Base-by-base conservation (phyloP, 2,797 vertebrate genomes). In the Pagetopsis macropterus region DNA sequence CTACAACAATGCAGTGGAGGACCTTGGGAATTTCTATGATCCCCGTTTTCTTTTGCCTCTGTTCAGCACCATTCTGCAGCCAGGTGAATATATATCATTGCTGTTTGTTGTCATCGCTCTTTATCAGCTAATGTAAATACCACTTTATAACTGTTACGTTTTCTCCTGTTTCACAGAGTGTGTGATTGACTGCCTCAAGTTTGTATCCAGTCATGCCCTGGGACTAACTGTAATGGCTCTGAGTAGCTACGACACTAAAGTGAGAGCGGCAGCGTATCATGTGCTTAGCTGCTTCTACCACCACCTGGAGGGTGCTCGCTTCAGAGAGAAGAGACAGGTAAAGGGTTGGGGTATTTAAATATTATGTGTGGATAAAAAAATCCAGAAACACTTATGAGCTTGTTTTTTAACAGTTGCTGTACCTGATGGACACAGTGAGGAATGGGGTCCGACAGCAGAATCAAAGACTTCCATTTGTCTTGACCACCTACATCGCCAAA, bases 21-120 rank as follows among this genome's bases (percentile, higher is more conserved):
- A 94, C 45, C 84, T 92, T 1, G 78, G 81, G 40, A 84, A 84
- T 75, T 82, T 97, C 27, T 99, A 99, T 0, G 98, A 99, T 85
- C 97, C 97, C 3, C 95, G 96, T 90, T 99, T 98, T 80, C 95
- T 99, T 0, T 87, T 99, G 50, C 97, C 97, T 49, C 95, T 99
- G 2, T 99, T 99, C 76, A 96, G 96, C 70, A 90, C 95, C 81
- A 88, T 99, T 48, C 94, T 96, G 72, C 90, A 88, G 75, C 95
- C 98, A 94, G 98, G 98, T 99, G 91, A 91, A 71, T 10, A 1
- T 14, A 10, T 54, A 65, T 46, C 4, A 33, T 9, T 43, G n/a
- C 12, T 37, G 12, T 19, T 41, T 37, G 12, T 19, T 41, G n/a
- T 45, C 1, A 1, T 49, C 1, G 0, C 37, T 46, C 16, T 0